Percentiles rank a stretch among this genome's conserved stretches.
Evolutionary conservation across 2,888 invertebrate species (phyloP).

Genomic region (Bellardia bayeri): DNA sequence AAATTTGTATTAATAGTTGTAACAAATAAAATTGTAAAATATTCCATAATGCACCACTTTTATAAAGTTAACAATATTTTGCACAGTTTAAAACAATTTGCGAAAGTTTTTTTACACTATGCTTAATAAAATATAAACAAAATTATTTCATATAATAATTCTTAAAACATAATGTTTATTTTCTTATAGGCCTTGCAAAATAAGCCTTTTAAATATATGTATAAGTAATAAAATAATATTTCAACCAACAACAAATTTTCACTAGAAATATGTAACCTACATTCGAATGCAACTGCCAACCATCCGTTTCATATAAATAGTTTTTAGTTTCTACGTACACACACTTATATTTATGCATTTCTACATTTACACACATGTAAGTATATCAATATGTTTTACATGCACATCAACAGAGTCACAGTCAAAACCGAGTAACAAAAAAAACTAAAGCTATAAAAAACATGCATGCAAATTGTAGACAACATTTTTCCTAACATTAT

Average conservation of each 20-base stretch:
- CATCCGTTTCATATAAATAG: conserved; percentile 51
- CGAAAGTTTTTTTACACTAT: background rate
- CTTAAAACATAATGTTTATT: background rate
- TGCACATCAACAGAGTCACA: conserved; percentile 49
- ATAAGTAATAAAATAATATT: conserved; percentile 38
- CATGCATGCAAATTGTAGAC: conserved; percentile 67
- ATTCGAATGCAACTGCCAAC: conserved; percentile 62
- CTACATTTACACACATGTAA: background rate
- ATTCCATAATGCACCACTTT: background rate
- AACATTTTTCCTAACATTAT: conserved; percentile 71
- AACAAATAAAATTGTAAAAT: background rate
- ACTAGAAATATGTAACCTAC: conserved; percentile 71
- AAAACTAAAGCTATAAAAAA: conserved; percentile 21
- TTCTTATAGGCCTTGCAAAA: background rate
- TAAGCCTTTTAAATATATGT: conserved; percentile 3
- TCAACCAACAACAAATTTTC: conserved; percentile 51
- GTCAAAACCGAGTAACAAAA: background rate
- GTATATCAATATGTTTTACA: conserved; percentile 44
- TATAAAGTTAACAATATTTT: background rate
- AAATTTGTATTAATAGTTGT: background rate
- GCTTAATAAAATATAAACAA: background rate
- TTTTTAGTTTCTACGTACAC: background rate
- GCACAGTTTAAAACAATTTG: background rate
- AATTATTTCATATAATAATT: background rate
- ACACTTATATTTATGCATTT: background rate